A percentile compares a stretch with the other conserved stretches of the same genome.
phyloP scores from a whole-genome alignment of 1,140 invertebrate genomes.

The Vollenhovia emeryi region DNA sequence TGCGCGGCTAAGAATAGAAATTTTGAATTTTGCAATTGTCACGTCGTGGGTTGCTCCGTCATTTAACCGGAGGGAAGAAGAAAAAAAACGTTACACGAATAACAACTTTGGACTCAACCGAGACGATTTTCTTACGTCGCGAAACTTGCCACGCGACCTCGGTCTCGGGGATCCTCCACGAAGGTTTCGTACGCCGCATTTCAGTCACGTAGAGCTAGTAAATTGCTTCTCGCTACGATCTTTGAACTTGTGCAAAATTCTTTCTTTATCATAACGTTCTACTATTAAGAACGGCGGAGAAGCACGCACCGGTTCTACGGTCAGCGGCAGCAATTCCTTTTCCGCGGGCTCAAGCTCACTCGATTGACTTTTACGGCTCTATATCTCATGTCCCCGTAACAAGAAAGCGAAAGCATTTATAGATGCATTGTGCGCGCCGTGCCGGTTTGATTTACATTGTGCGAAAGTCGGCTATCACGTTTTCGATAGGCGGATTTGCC shows the following conservation, averaged over 20 bases:
- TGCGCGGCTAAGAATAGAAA: neutral
- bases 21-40: constrained; percentile 47
- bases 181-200: neutral
- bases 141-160: neutral
- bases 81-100: neutral
- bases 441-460: constrained; percentile 75
- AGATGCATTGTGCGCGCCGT: constrained; percentile 19
- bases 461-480: constrained; percentile 74
- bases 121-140: neutral
- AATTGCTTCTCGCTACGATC: constrained; percentile 30
- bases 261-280: constrained; percentile 32
- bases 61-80: too few species aligned
- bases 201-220: constrained; percentile 41
- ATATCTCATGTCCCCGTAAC: neutral
- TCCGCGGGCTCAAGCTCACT: neutral
- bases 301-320: neutral
- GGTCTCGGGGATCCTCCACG: constrained; percentile 21
- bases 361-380: constrained; percentile 14
- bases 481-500: constrained; percentile 77
- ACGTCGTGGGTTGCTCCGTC: neutral
- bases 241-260: constrained; percentile 41
- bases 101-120: neutral
- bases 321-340: neutral
- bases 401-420: constrained; percentile 7
- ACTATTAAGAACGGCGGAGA: constrained; percentile 11